phyloP scores from a whole-genome alignment of 2,113 vertebrate genomes.

The Sinocyclocheilus grahami region DNA sequence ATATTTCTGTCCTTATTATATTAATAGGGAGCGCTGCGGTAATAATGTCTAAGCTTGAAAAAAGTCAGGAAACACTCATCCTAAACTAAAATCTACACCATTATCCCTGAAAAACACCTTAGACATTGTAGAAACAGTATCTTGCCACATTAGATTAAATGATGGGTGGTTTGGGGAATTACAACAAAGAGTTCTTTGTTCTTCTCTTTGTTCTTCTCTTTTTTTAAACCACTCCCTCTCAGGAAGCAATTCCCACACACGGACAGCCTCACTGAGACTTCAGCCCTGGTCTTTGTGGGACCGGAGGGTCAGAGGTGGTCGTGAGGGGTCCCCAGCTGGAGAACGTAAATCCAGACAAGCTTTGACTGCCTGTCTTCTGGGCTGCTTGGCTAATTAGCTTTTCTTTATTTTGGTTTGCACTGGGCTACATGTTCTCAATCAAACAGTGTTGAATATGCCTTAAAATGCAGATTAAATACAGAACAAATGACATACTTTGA shows the following conservation, averaged over 20 bases:
- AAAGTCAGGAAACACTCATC: neutral
- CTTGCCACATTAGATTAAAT: slow-evolving; percentile 30
- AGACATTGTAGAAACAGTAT: slow-evolving; percentile 47
- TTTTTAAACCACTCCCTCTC: slow-evolving; percentile 42
- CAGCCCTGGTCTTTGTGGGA: slow-evolving; percentile 31
- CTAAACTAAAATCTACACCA: neutral
- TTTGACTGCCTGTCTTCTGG: slow-evolving; percentile 37
- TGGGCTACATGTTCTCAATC: neutral
- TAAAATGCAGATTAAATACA: neutral
- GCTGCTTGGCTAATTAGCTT: slow-evolving; percentile 40
- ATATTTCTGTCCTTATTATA: neutral
- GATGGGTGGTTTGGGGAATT: slow-evolving; percentile 18
- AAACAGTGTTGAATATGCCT: slow-evolving; percentile 16
- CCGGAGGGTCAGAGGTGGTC: slow-evolving; percentile 50
- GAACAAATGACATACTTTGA: neutral
- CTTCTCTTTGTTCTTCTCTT: slow-evolving; percentile 32
- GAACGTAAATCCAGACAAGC: slow-evolving; percentile 55
- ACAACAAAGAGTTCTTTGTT: slow-evolving; percentile 56
- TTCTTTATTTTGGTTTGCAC: slow-evolving; percentile 21
- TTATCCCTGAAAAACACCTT: slow-evolving; percentile 3
- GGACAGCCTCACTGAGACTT: neutral
- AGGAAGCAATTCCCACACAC: slow-evolving; percentile 52
- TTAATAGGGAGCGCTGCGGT: neutral
- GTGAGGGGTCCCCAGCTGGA: slow-evolving; percentile 56
- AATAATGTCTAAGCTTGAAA: neutral